Evolutionary conservation across 2,888 invertebrate species (phyloP), one percentile per base, ranked within the genome.

Genomic region (Nemotelus nigrinus): DNA sequence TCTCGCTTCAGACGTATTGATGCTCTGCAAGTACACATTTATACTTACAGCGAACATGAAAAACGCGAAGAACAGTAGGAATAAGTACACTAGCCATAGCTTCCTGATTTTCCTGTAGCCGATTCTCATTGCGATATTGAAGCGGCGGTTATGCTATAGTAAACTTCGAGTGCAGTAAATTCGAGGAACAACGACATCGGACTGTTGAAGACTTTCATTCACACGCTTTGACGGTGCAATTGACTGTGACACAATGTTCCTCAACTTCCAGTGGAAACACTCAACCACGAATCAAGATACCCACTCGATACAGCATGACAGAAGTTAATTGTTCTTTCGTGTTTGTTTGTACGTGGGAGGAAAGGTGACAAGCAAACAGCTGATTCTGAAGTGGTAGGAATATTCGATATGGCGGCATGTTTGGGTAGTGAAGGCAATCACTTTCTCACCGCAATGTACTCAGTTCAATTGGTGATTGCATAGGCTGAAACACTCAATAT

Each of bases 31-130:
- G 82, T 87, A 87, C 77, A 87, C 82, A 81, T 87, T 87, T 78
- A 87, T 87, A 82, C 87, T 86, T 78, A 87, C 82, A 63, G 86
- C 86, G 79, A 87, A 86, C 86, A 87, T 87, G 77, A 87, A 87
- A 82, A 87, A 87, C 77, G 87, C 85, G 81, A 87, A 87, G 81
- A 87, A 86, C 77, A 87, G 77, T 77, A 87, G 82, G 80, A 87
- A 87, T 75, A 87, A 80, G 80, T 87, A 87, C 64, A 87, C 78
- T 8, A 87, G 82, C 87, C 87, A 87, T 7, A 87, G 82, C 79
- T 86, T 87, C 79, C 84, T 84, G 39, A 87, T 81, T 81, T 86
- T 84, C 60, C 86, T 84, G 80, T 86, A 87, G 39, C 70, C 63
- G 10, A 77, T 48, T 25, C 70, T 45, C 77, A 77, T 77, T 47